These are phyloP conservation scores for Ormyrus nitidulus DNA, from an alignment of 2,888 invertebrate species.

Conservation along the genomic window DNA sequence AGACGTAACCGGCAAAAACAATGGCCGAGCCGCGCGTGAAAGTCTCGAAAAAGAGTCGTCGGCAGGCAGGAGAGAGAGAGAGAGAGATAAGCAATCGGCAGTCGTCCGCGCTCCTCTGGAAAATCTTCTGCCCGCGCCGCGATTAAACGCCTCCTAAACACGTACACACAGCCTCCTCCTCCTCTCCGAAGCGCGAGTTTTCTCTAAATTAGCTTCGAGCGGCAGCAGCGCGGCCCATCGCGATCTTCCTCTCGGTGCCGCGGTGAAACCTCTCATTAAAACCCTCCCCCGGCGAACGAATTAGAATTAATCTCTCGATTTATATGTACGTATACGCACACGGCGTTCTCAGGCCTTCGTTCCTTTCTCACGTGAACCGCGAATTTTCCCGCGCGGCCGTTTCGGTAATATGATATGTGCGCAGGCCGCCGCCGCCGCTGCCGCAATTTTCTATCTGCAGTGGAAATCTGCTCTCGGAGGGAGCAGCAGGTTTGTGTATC, in stretches of 20 bases:
- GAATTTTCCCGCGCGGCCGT: constrained; percentile 5
- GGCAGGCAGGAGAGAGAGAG: too few species aligned
- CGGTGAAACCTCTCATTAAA: constrained; percentile 48
- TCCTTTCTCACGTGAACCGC: constrained; percentile 13
- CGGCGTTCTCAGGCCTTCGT: not conserved
- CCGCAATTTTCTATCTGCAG: constrained; percentile 3
- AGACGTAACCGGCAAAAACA: too few species aligned
- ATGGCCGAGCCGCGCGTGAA: too few species aligned
- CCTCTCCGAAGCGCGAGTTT: too few species aligned
- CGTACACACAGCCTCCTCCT: too few species aligned
- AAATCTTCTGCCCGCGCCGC: too few species aligned
- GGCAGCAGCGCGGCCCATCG: not conserved
- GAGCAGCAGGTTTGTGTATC: constrained; percentile 2
- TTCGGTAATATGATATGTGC: constrained; percentile 15
- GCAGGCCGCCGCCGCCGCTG: not conserved
- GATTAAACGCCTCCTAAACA: too few species aligned
- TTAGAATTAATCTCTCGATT: constrained; percentile 43
- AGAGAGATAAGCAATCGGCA: too few species aligned
- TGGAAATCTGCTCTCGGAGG: not conserved
- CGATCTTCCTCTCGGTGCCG: not conserved
- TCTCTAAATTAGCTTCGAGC: not conserved
- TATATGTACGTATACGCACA: not conserved
- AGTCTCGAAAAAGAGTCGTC: too few species aligned
- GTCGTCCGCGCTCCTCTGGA: too few species aligned
- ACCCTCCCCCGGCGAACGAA: constrained; percentile 17